phyloP scores from a whole-genome alignment of 1,140 invertebrate genomes.

The Aphelenchoides avenae region DNA sequence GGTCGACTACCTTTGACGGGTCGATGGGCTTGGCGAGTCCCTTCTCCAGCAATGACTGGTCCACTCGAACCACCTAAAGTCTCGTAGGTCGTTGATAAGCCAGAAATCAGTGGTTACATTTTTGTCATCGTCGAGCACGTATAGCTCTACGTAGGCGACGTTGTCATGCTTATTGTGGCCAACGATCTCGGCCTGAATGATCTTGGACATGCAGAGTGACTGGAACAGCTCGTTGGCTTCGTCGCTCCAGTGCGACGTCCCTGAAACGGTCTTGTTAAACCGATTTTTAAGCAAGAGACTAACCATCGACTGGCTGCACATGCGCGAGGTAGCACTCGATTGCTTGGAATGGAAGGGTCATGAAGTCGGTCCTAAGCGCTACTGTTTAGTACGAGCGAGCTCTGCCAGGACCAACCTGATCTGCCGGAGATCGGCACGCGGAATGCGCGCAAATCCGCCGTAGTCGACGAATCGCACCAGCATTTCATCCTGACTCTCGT shows the following conservation, averaged over 20 bases:
- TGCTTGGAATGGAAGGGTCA: constrained; percentile 88
- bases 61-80: constrained; percentile 40
- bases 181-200: constrained; percentile 42
- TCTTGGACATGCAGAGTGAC: constrained; percentile 34
- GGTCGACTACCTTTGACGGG: constrained; percentile 23
- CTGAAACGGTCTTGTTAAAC: constrained; percentile 69
- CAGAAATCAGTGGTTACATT: constrained; percentile 31
- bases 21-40: constrained; percentile 36
- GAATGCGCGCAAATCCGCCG: constrained; percentile 79
- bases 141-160: constrained; percentile 41
- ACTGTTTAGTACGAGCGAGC: not conserved
- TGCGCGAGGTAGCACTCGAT: constrained; percentile 85
- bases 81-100: constrained; percentile 7
- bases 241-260: constrained; percentile 36
- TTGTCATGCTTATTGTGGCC: constrained; percentile 37
- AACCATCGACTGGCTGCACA: constrained; percentile 75
- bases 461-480: constrained; percentile 85
- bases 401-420: constrained; percentile 65
- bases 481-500: constrained; percentile 60
- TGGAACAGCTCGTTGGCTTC: constrained; percentile 44
- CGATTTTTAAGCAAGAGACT: constrained; percentile 42
- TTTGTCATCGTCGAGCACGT: constrained; percentile 38
- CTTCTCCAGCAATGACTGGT: constrained; percentile 36
- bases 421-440: constrained; percentile 71
- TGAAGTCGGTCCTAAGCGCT: constrained; percentile 68